Evolutionary conservation across 2,113 vertebrate species (phyloP).

Genomic region (Marcusenius ussheri): DNA sequence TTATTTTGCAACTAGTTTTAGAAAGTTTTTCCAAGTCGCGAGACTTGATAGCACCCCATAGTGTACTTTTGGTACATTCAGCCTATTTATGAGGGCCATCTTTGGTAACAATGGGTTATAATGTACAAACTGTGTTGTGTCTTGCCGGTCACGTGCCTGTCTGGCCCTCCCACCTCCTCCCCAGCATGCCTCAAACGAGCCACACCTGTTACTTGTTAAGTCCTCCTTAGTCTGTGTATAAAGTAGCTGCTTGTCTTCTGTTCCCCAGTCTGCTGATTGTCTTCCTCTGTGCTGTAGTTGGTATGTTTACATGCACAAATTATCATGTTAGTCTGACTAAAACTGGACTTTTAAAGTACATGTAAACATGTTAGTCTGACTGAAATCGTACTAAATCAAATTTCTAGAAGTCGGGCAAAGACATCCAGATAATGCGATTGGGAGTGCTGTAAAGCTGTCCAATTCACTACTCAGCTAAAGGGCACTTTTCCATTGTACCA

Average conservation of each 20-base stretch:
- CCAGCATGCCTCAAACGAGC: background rate
- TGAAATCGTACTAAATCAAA: too few relatives aligned
- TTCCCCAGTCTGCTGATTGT: background rate
- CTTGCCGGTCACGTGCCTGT: background rate
- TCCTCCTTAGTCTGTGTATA: background rate
- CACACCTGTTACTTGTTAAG: background rate
- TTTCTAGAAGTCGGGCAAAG: too few relatives aligned
- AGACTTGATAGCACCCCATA: background rate
- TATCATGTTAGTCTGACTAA: too few relatives aligned
- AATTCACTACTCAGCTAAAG: too few relatives aligned
- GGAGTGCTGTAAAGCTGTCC: too few relatives aligned
- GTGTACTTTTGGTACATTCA: background rate
- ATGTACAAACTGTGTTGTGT: background rate
- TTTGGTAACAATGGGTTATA: background rate
- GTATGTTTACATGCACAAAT: too few relatives aligned
- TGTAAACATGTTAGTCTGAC: too few relatives aligned
- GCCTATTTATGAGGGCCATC: background rate
- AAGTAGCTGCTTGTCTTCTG: background rate
- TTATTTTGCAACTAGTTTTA: background rate
- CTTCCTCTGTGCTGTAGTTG: background rate
- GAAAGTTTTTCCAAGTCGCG: background rate
- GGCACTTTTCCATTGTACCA: too few relatives aligned
- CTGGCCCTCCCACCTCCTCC: background rate
- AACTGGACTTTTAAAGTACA: too few relatives aligned
- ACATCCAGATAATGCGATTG: too few relatives aligned